Percentiles rank a stretch among this genome's conserved stretches.
Conservation (phyloP, 1,140 invertebrate genomes). For the Neomicropteryx cornuta region DNA sequence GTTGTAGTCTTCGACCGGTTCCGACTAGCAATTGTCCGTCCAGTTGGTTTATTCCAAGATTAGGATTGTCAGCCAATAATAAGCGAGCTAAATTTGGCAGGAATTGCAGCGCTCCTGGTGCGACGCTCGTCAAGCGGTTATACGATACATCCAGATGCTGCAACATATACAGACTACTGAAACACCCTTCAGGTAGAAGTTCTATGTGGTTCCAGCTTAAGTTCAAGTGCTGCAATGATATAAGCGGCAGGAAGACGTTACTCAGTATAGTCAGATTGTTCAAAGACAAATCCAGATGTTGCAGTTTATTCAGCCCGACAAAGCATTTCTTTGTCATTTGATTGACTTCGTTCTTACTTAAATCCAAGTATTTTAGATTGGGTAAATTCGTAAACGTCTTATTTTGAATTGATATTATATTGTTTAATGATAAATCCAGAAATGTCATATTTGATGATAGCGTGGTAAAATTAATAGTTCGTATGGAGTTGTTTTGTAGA, state of each 20-base stretch:
- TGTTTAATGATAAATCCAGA: slow-evolving; percentile 36
- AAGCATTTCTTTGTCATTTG: slow-evolving; percentile 35
- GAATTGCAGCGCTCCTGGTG: slow-evolving; percentile 59
- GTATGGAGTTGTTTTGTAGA: slow-evolving; percentile 29
- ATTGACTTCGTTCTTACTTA: slow-evolving; percentile 29
- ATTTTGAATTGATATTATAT: slow-evolving; percentile 17
- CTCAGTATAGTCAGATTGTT: slow-evolving; percentile 46
- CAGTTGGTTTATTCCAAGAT: slow-evolving; percentile 42
- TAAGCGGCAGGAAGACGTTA: slow-evolving; percentile 44
- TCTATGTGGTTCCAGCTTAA: slow-evolving; percentile 57
- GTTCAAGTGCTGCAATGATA: slow-evolving; percentile 55
- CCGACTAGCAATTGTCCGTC: slow-evolving; percentile 51
- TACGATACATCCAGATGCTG: slow-evolving; percentile 72
- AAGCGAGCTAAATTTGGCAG: slow-evolving; percentile 66
- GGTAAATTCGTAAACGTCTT: slow-evolving; percentile 28
- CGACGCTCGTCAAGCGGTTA: slow-evolving; percentile 59
- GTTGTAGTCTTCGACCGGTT: slow-evolving; percentile 61
- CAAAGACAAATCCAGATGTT: slow-evolving; percentile 48
- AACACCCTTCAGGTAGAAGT: slow-evolving; percentile 42
- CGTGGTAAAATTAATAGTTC: slow-evolving; percentile 22
- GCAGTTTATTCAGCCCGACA: slow-evolving; percentile 35
- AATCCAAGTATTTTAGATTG: slow-evolving; percentile 23
- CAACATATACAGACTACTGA: slow-evolving; percentile 45
- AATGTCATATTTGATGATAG: slow-evolving; percentile 24
- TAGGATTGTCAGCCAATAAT: slow-evolving; percentile 59